Conservation (phyloP, 2,113 vertebrate genomes). For the Chroicocephalus ridibundus region DNA sequence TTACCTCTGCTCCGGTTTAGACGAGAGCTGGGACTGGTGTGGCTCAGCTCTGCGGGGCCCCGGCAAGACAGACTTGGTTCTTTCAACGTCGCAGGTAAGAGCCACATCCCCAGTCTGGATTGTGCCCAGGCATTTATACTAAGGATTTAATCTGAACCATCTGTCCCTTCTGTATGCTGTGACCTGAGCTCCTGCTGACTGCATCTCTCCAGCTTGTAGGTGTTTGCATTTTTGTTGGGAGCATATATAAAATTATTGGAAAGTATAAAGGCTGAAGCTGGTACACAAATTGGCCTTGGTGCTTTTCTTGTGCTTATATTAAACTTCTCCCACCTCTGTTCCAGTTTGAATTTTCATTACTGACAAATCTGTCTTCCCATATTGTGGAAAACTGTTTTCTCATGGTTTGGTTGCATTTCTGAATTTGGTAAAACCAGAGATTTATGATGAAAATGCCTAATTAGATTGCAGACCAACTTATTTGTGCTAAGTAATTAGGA, state of each 20-base stretch:
- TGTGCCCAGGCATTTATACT: neutral
- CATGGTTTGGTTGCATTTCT: neutral
- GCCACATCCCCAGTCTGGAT: neutral
- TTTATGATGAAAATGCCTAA: neutral
- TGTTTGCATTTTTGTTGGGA: neutral
- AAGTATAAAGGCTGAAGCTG: neutral
- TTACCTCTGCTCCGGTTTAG: neutral
- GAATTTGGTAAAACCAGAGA: neutral
- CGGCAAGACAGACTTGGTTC: rapidly evolving
- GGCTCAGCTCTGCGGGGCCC: neutral
- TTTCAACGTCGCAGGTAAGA: neutral
- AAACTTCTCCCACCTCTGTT: neutral
- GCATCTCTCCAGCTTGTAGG: neutral
- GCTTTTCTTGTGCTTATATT: neutral
- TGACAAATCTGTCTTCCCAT: neutral
- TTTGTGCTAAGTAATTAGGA: neutral
- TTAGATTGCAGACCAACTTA: neutral
- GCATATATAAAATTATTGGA: neutral
- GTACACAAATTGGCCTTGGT: neutral
- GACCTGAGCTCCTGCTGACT: neutral
- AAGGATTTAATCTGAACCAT: neutral
- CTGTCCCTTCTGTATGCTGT: neutral
- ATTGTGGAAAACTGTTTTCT: neutral
- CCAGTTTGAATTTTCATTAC: neutral
- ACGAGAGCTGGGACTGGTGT: rapidly evolving